Percentiles rank a stretch among this genome's conserved stretches.
These are phyloP conservation scores for Turritopsis rubra DNA, from an alignment of 30 jellyfish, hydroid and myxozoan species.

Conservation along the genomic window DNA sequence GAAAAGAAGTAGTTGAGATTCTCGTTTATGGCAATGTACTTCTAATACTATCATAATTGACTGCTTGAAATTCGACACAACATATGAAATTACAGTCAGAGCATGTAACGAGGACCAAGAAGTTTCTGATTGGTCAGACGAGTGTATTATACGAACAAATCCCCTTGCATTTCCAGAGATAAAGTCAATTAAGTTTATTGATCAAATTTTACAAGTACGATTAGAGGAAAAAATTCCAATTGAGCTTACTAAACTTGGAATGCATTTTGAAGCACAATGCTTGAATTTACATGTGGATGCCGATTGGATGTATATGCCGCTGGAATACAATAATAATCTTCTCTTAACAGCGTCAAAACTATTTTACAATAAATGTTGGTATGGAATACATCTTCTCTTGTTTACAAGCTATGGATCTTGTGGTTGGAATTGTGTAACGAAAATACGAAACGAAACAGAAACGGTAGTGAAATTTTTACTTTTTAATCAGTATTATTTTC, in stretches of 20 bases:
- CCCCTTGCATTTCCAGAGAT: background rate
- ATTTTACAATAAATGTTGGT: background rate
- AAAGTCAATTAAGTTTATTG: background rate
- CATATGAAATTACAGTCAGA: background rate
- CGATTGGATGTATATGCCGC: background rate
- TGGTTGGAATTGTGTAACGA: background rate
- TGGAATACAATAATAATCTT: background rate
- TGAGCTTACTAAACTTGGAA: background rate
- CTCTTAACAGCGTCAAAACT: background rate
- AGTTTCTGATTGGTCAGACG: background rate
- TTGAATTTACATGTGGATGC: background rate
- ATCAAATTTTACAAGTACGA: background rate
- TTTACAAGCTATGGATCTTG: background rate
- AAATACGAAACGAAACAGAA: constrained; percentile 1
- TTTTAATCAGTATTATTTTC: too few species aligned
- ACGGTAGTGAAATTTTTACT: background rate
- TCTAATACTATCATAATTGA: background rate
- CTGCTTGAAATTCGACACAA: background rate
- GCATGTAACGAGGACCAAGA: background rate
- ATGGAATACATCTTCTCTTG: background rate
- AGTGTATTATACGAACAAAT: background rate
- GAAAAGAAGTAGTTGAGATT: background rate
- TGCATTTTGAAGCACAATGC: background rate
- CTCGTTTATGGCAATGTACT: background rate
- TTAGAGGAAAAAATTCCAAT: background rate